phyloP scores from a whole-genome alignment of 2,113 vertebrate species.

The Irena cyanogastra region DNA sequence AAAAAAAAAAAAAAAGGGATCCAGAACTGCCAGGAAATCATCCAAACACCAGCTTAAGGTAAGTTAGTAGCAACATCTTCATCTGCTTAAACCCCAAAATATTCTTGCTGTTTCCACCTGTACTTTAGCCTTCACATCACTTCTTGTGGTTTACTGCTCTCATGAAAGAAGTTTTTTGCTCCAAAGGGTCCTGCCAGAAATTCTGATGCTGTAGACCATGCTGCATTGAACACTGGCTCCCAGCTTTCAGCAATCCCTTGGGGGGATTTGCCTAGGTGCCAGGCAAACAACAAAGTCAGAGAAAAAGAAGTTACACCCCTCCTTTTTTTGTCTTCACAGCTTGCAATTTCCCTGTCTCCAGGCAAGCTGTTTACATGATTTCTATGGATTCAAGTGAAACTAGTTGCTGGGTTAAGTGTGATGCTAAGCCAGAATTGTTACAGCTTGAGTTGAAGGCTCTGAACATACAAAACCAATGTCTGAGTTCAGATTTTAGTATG shows the following conservation, averaged over 20 bases:
- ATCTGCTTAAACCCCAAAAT: neutral
- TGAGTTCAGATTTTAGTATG: neutral
- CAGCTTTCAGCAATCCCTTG: neutral
- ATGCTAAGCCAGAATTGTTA: neutral
- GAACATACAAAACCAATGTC: neutral
- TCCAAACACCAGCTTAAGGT: neutral
- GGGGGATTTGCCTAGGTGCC: too few species aligned
- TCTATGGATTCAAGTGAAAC: neutral
- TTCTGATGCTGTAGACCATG: neutral
- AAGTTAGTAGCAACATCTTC: neutral
- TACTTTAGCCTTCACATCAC: neutral
- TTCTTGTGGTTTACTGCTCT: neutral
- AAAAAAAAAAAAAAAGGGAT: neutral
- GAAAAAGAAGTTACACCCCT: neutral
- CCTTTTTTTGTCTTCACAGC: neutral
- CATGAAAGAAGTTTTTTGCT: neutral
- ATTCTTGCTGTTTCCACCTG: neutral
- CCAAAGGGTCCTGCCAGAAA: neutral
- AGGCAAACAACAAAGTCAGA: neutral
- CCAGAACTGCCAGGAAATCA: neutral
- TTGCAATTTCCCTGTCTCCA: neutral
- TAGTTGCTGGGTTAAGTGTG: neutral
- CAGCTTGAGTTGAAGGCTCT: neutral
- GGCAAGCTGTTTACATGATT: neutral
- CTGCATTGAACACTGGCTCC: neutral